Percentiles rank a stretch among this genome's conserved stretches.
phyloP scores from a whole-genome alignment of 2,113 vertebrate genomes.

The Cynopterus brachyotis region DNA sequence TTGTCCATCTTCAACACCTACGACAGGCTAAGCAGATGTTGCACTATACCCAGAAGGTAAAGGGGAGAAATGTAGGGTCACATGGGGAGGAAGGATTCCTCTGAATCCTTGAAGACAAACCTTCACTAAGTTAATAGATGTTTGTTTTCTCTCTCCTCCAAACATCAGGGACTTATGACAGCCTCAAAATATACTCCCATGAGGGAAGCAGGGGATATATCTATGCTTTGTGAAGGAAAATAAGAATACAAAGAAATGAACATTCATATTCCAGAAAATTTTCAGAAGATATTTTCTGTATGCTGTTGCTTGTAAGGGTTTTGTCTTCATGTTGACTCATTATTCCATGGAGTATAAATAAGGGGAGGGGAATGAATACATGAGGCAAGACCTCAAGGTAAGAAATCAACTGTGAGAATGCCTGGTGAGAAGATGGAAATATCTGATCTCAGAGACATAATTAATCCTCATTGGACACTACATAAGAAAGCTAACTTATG shows the following conservation, averaged over 20 bases:
- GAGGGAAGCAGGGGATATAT: background rate
- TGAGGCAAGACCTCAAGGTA: background rate
- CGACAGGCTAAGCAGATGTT: background rate
- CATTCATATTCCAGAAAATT: background rate
- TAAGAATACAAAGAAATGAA: background rate
- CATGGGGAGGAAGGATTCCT: background rate
- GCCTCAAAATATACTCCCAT: background rate
- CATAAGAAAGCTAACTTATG: background rate
- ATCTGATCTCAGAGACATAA: no score
- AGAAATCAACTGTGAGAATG: background rate
- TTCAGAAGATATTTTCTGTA: background rate
- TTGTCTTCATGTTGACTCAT: background rate
- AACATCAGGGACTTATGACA: background rate
- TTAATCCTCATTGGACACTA: background rate
- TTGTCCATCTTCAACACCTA: background rate
- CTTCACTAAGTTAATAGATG: background rate
- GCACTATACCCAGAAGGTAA: background rate
- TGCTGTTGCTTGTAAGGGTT: background rate
- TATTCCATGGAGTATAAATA: background rate
- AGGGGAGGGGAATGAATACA: background rate
- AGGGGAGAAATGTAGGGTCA: background rate
- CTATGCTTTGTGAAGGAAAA: background rate
- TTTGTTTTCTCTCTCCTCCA: background rate
- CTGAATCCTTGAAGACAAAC: background rate
- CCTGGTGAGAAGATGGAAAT: no score